Conservation (phyloP, 2,888 invertebrate species). For the Caenorhabditis uteleia region DNA sequence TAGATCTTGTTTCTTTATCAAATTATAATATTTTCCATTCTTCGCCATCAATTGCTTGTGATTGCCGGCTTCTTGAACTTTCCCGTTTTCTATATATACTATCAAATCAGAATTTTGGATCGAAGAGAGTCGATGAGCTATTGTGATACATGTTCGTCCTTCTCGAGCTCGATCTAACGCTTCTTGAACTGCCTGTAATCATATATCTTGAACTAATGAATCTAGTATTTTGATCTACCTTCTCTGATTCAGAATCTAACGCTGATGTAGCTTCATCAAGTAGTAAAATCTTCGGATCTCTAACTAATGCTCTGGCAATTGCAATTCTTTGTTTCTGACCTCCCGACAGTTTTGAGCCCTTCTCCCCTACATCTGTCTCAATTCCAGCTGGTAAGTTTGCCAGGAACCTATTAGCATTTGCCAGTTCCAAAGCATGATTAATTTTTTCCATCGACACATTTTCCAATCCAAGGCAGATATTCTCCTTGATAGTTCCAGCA, state of each 20-base stretch:
- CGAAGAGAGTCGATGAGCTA: conserved; percentile 62
- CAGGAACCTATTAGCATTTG: conserved; percentile 52
- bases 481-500: conserved; percentile 83
- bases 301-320: conserved; percentile 75
- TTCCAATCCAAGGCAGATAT: conserved; percentile 82
- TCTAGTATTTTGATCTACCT: conserved; percentile 73
- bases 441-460: conserved; percentile 53
- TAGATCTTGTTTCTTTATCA: conserved; percentile 50
- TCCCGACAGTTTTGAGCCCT: conserved; percentile 81
- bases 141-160: conserved; percentile 61
- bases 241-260: conserved; percentile 73
- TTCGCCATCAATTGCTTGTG: conserved; percentile 49
- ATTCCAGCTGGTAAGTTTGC: conserved; percentile 52
- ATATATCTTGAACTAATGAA: background rate
- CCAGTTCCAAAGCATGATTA: conserved; percentile 48
- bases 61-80: conserved; percentile 52
- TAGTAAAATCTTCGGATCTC: conserved; percentile 73
- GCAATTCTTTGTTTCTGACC: conserved; percentile 88
- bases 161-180: conserved; percentile 58
- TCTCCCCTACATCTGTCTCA: conserved; percentile 71
- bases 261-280: conserved; percentile 76
- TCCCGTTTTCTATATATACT: conserved; percentile 55
- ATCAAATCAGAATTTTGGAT: conserved; percentile 63
- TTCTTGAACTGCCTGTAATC: conserved; percentile 58
- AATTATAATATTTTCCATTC: conserved; percentile 50